Percentiles rank a stretch among this genome's conserved stretches.
Conservation (phyloP, 2,888 invertebrate species). For the Cephus pygmeus region DNA sequence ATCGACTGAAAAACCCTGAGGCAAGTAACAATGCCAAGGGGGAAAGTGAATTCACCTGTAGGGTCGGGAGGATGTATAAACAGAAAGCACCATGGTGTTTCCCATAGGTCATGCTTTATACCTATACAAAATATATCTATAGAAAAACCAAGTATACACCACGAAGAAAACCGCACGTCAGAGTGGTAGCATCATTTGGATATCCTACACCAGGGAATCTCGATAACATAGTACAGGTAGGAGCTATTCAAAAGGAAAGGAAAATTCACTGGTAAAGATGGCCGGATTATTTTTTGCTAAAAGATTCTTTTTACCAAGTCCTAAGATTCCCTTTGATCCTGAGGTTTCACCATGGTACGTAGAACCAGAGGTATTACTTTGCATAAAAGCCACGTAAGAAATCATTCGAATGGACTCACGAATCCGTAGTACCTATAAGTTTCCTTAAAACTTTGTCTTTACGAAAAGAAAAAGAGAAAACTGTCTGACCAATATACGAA, state of each 20-base stretch:
- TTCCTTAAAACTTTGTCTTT: not conserved
- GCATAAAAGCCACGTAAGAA: not conserved
- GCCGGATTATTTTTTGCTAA: not conserved
- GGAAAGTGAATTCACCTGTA: slow-evolving; percentile 33
- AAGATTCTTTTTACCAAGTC: not conserved
- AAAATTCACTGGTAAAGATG: not conserved
- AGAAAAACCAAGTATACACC: not conserved
- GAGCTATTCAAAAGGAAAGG: not conserved
- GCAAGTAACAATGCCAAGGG: slow-evolving; percentile 7
- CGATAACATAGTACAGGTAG: not conserved
- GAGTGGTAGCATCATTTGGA: not conserved
- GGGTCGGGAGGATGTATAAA: slow-evolving; percentile 19
- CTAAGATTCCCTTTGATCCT: not conserved
- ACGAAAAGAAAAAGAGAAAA: not conserved
- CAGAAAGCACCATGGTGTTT: not conserved
- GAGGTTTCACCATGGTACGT: not conserved
- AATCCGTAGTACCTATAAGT: not conserved
- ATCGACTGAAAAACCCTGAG: slow-evolving; percentile 3
- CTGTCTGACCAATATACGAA: not conserved
- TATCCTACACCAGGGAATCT: not conserved
- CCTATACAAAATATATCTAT: not conserved
- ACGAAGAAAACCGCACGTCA: not conserved
- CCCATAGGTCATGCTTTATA: not conserved
- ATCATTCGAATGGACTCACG: not conserved
- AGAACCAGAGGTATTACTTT: not conserved